phyloP scores from a whole-genome alignment of 2,113 vertebrate genomes.

The Struthio camelus region DNA sequence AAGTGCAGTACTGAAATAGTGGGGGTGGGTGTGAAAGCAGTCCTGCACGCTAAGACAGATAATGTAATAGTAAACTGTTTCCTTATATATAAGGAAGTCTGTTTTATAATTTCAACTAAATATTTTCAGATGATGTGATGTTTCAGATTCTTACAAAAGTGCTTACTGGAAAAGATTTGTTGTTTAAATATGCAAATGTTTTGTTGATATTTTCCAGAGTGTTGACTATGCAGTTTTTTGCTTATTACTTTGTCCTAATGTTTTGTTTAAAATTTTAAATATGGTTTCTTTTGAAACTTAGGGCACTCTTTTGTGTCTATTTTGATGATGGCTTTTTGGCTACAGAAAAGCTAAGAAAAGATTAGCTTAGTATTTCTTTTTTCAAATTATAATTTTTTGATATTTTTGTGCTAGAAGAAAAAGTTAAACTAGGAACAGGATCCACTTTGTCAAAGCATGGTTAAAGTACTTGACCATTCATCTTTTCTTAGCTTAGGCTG shows the following conservation, averaged over 20 bases:
- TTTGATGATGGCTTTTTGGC: not conserved
- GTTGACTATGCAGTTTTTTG: not conserved
- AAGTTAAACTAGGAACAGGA: not conserved
- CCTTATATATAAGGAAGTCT: not conserved
- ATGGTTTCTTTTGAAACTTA: not conserved
- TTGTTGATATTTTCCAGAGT: not conserved
- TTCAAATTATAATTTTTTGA: not conserved
- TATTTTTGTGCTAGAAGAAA: not conserved
- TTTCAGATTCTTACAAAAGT: not conserved
- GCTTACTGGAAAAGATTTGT: not conserved
- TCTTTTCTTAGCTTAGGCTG: not conserved
- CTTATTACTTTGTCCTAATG: not conserved
- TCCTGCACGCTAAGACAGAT: not conserved
- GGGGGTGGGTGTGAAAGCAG: fast-evolving
- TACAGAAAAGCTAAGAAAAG: not conserved
- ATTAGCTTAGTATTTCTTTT: not conserved
- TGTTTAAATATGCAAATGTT: not conserved
- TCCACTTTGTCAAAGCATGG: not conserved
- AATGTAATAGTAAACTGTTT: fast-evolving
- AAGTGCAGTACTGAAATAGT: not conserved
- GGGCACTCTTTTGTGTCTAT: not conserved
- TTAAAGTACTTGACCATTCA: not conserved
- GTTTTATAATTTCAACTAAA: not conserved
- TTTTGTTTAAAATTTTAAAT: not conserved
- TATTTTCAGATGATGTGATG: not conserved